Conservation (phyloP, 1,140 invertebrate genomes). For the Drosophila nigrodunni region DNA sequence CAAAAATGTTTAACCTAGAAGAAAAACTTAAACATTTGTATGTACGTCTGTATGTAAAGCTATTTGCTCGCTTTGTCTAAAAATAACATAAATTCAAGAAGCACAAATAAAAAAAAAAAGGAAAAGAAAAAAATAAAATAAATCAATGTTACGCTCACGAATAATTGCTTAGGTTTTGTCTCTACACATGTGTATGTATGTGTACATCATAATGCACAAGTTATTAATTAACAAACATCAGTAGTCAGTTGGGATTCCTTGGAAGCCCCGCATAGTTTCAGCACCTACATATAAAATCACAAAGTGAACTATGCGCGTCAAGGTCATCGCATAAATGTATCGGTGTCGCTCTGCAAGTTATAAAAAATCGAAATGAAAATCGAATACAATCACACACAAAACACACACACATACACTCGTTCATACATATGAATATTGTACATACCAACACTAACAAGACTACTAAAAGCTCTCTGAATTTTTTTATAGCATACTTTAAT, state of each 20-base stretch:
- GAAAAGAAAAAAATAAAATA: conserved; percentile 24
- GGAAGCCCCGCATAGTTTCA: background rate
- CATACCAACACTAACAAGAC: conserved; percentile 1
- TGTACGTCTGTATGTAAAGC: conserved; percentile 4
- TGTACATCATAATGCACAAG: background rate
- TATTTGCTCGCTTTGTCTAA: conserved; percentile 24
- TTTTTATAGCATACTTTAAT: conserved; percentile 54
- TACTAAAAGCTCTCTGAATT: conserved; percentile 6
- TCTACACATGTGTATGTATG: conserved; percentile 1
- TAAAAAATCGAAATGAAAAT: conserved; percentile 44
- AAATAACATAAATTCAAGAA: conserved; percentile 41
- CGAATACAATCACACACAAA: conserved; percentile 23
- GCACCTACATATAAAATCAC: conserved; percentile 11
- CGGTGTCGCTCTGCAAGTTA: conserved; percentile 21
- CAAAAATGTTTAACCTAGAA: background rate
- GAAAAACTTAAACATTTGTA: conserved; percentile 12
- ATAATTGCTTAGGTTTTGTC: conserved; percentile 1
- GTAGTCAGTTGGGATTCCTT: background rate
- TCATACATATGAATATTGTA: too few relatives aligned
- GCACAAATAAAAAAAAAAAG: conserved; percentile 26
- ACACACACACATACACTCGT: conserved; percentile 9
- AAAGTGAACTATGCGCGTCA: conserved; percentile 30
- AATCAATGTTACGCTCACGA: conserved; percentile 28
- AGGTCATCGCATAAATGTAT: conserved; percentile 48
- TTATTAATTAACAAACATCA: conserved; percentile 11